Evolutionary conservation across 2,888 invertebrate genomes (phyloP).

Genomic region (Chesias legatella): DNA sequence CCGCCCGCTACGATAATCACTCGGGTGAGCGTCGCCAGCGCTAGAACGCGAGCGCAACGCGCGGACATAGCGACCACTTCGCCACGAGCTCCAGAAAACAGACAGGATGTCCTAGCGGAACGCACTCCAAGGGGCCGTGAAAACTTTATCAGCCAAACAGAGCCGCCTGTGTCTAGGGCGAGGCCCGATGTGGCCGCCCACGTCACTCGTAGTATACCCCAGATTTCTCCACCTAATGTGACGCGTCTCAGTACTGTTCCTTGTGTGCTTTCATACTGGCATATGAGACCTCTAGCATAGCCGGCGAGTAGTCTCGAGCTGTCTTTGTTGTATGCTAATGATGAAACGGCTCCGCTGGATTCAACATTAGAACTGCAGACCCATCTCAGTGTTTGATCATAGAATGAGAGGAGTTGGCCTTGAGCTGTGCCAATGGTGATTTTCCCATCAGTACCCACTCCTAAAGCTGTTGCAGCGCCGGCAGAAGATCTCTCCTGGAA

Average conservation of each 20-base stretch:
- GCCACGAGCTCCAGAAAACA: constrained; percentile 98
- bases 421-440: constrained; percentile 97
- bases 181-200: constrained; percentile 72
- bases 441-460: constrained; percentile 84
- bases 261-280: constrained; percentile 92
- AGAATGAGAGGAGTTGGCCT: constrained; percentile 89
- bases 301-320: constrained; percentile 90
- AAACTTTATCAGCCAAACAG: constrained; percentile 96
- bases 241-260: constrained; percentile 73
- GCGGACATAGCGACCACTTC: constrained; percentile 83
- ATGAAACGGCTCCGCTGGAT: constrained; percentile 87
- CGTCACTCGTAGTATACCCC: constrained; percentile 68
- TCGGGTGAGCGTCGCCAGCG: constrained; percentile 96
- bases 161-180: constrained; percentile 94
- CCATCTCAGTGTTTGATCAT: constrained; percentile 93
- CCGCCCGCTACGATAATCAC: constrained; percentile 80
- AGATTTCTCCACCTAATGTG: constrained; percentile 71
- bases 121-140: constrained; percentile 93
- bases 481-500: constrained; percentile 92
- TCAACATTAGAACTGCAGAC: constrained; percentile 85
- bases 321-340: constrained; percentile 92
- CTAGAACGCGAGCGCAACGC: constrained; percentile 83
- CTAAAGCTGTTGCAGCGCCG: constrained; percentile 92
- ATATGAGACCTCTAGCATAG: constrained; percentile 89
- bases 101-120: constrained; percentile 93